Base-by-base conservation (phyloP, 2,888 invertebrate genomes). In the Lysandra coridon region DNA sequence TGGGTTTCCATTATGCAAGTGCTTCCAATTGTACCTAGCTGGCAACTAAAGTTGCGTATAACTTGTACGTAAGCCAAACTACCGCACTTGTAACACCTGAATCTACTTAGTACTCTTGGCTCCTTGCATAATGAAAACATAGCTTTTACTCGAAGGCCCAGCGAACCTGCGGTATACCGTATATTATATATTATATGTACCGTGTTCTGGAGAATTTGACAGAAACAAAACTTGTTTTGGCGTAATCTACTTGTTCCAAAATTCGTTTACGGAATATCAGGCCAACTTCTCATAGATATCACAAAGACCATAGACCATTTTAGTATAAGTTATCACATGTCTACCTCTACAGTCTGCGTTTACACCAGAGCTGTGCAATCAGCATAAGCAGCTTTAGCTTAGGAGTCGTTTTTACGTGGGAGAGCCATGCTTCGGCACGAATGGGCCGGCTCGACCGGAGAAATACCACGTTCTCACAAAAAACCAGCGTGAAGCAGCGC, bases 11-110 rank as follows among this genome's bases (percentile, higher is more conserved):
- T 69, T 69, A 69, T 69, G 69, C 33, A 69, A 69, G 69, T 37
- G 17, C 69, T 37, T 30, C 30, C 64, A 30, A 64, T 64, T 30
- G 64, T 69, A 69, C 69, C 14, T 17, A 17, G 33, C 37, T 37
- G 23, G 37, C 33, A 37, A 37, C 64, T 64, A 12, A 64, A 33
- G 33, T 69, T 69, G 74, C 44, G 23, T 37, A 49, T 40, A 53
- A 23, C 75, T 53, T 37, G 57, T 5, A 44, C n/a, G 69, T 69
- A 69, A 69, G 69, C 69, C 69, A 69, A 69, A 69, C 69, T 33
- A 14, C 33, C 64, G 33, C 69, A 33, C 33, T 69, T 69, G 33
- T 64, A 64, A 64, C 30, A 64, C 2, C 30, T 33, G 14, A 23
- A 23, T 23, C n/a, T 62, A 30, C 62, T 23, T 30, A 62, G 23